Conservation (phyloP, 1,140 invertebrate genomes). For the Drosophila tristis region DNA sequence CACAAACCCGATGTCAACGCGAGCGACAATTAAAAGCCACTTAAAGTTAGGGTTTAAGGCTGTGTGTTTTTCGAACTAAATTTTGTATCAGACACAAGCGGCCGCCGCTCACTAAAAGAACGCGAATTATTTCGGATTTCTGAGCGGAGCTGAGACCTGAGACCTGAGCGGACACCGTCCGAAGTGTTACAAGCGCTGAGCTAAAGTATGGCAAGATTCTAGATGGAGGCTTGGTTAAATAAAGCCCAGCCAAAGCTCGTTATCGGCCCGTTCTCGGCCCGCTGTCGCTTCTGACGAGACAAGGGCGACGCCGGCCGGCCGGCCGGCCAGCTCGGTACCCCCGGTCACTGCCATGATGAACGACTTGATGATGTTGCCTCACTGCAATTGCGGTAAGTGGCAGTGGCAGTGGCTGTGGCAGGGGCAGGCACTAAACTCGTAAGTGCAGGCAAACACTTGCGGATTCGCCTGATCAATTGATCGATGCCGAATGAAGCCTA, state of each 20-base stretch:
- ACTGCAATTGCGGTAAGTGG: slow-evolving; percentile 24
- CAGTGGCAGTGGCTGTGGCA: slow-evolving; percentile 30
- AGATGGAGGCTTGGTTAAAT: slow-evolving; percentile 77
- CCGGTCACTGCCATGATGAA: slow-evolving; percentile 63
- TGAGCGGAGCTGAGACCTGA: slow-evolving; percentile 27
- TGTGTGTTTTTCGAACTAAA: slow-evolving; percentile 30
- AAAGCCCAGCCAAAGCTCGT: slow-evolving; percentile 37
- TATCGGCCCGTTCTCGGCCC: neutral
- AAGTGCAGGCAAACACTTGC: slow-evolving; percentile 69
- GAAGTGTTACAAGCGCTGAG: slow-evolving; percentile 67
- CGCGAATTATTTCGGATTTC: slow-evolving; percentile 25
- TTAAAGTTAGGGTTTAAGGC: slow-evolving; percentile 32
- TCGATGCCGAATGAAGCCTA: slow-evolving; percentile 13
- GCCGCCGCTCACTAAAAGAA: slow-evolving; percentile 53
- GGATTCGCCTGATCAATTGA: slow-evolving; percentile 26
- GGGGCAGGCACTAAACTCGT: slow-evolving; percentile 3
- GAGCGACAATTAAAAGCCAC: slow-evolving; percentile 52
- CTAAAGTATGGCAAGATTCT: slow-evolving; percentile 70
- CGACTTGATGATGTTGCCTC: slow-evolving; percentile 11
- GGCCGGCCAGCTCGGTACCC: slow-evolving; percentile 12
- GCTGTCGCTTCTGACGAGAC: slow-evolving; percentile 3
- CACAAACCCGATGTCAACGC: slow-evolving; percentile 25
- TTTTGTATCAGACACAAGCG: slow-evolving; percentile 21
- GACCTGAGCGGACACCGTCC: slow-evolving; percentile 39
- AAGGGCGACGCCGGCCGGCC: slow-evolving; percentile 18